Conservation (phyloP, 2,113 vertebrate species). For the Clupea harengus region DNA sequence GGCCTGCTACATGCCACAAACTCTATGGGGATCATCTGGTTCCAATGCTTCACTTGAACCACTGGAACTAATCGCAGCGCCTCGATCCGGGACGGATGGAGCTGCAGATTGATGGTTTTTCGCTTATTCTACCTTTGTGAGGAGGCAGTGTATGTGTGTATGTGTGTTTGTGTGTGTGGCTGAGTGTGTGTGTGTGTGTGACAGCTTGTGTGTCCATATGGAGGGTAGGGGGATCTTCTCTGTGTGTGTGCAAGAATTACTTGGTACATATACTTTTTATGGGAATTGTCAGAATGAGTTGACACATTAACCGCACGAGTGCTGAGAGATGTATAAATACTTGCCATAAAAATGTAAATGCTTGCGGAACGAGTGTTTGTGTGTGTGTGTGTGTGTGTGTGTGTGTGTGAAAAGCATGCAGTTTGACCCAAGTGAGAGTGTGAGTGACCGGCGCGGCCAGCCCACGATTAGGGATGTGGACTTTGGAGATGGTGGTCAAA, state of each 20-base stretch:
- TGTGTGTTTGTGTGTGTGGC: slow-evolving; percentile 18
- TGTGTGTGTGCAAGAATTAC: slow-evolving; percentile 8
- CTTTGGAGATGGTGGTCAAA: too few species aligned
- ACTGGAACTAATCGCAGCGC: slow-evolving; percentile 68
- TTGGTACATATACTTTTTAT: neutral
- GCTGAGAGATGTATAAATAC: neutral
- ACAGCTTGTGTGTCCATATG: neutral
- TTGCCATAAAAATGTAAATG: neutral
- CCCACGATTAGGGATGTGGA: too few species aligned
- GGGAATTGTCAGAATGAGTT: neutral
- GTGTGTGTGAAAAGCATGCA: slow-evolving; percentile 4
- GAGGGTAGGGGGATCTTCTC: neutral
- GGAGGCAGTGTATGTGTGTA: slow-evolving; percentile 32
- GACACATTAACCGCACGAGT: neutral
- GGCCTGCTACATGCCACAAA: slow-evolving; percentile 38
- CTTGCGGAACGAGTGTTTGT: neutral
- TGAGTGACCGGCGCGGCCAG: too few species aligned
- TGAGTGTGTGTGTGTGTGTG: neutral
- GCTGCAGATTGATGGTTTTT: slow-evolving; percentile 60
- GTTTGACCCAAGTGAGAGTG: neutral
- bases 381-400: neutral
- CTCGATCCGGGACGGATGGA: slow-evolving; percentile 57
- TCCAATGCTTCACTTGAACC: slow-evolving; percentile 65
- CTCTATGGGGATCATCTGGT: slow-evolving; percentile 63
- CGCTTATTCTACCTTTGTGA: slow-evolving; percentile 47